Evolutionary conservation across 2,113 vertebrate species (phyloP).

Genomic region (Toxostoma redivivum): DNA sequence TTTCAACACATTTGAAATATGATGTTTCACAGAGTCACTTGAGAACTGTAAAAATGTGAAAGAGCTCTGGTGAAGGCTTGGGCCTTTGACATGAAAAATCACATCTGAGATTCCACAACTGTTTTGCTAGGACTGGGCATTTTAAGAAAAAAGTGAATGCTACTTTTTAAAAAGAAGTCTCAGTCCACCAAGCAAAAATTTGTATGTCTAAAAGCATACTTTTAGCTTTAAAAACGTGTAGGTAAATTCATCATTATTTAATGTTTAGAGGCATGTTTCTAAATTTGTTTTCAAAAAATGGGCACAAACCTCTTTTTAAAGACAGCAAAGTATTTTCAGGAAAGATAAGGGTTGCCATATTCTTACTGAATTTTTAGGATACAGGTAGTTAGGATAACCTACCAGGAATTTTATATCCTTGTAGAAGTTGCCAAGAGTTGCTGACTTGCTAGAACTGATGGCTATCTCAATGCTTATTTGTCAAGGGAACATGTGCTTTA

Average conservation of each 20-base stretch:
- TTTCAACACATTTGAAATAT: background rate
- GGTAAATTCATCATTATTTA: rapidly evolving
- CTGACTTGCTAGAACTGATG: background rate
- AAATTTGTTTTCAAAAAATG: background rate
- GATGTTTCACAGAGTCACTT: background rate
- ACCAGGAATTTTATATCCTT: background rate
- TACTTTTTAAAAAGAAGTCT: background rate
- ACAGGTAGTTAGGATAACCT: background rate
- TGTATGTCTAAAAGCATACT: background rate
- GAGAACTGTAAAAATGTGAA: background rate
- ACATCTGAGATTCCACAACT: background rate
- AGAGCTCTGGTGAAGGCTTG: background rate
- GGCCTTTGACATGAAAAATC: background rate
- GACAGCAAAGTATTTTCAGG: background rate
- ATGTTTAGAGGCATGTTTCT: background rate
- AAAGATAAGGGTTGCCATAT: background rate
- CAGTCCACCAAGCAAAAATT: background rate
- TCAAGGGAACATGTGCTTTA: background rate
- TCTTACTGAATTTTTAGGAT: background rate
- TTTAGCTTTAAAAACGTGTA: background rate
- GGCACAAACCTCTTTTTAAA: background rate
- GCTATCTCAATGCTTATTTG: background rate
- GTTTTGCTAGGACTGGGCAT: background rate
- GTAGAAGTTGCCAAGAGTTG: background rate
- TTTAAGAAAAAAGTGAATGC: background rate